These are phyloP conservation scores for Girardinus metallicus DNA, from an alignment of 2,797 vertebrate species.

Conservation along the genomic window DNA sequence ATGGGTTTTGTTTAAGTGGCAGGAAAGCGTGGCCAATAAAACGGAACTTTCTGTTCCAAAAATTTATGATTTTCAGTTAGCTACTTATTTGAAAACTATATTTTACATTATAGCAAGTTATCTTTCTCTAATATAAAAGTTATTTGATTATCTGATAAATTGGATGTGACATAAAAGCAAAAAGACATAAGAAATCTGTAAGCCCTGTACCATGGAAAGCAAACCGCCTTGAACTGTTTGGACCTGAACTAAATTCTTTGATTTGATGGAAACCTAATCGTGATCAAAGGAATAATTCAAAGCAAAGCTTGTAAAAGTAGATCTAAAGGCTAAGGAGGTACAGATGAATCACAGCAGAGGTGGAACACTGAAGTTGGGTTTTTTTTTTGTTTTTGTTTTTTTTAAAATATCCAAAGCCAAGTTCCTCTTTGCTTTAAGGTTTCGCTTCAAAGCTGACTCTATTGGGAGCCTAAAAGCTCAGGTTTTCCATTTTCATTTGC, in stretches of 20 bases:
- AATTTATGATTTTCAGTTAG: neutral
- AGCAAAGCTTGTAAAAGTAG: neutral
- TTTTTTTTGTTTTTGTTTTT: neutral
- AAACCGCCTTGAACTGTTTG: neutral
- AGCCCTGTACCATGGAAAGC: neutral
- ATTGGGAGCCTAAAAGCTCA: slow-evolving; percentile 13
- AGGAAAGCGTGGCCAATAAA: neutral
- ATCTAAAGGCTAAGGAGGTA: neutral
- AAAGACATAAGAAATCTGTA: neutral
- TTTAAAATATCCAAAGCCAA: neutral
- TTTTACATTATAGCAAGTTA: neutral
- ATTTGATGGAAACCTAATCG: neutral
- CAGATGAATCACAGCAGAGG: slow-evolving; percentile 7
- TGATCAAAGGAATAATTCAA: neutral
- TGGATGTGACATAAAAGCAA: neutral
- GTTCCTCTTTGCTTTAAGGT: neutral
- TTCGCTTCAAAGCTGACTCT: slow-evolving; percentile 7
- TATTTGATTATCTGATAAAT: neutral
- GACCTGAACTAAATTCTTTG: neutral
- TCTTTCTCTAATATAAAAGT: neutral
- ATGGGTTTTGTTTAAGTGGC: neutral
- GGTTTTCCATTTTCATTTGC: slow-evolving; percentile 36
- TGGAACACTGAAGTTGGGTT: neutral
- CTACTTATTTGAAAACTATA: neutral
- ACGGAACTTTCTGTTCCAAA: neutral